phyloP scores from a whole-genome alignment of 2,113 vertebrate species.

The Morone saxatilis region DNA sequence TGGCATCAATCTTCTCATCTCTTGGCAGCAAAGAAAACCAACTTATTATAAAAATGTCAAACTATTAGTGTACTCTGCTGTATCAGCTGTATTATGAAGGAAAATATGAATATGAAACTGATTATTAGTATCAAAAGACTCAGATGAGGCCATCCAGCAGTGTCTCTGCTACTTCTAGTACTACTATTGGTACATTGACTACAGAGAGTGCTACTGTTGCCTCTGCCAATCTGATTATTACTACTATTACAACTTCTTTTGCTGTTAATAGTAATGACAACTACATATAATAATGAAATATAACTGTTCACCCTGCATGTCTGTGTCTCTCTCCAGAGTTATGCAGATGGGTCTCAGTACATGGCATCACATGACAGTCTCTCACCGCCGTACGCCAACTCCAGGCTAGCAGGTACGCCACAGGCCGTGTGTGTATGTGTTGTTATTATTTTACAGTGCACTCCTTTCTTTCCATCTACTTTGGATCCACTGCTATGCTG shows the following conservation, averaged over 20 bases:
- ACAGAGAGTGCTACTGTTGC: neutral
- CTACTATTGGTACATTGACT: neutral
- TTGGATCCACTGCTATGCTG: constrained; percentile 10
- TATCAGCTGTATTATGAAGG: neutral
- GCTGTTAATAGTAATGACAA: neutral
- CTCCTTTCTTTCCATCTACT: constrained; percentile 14
- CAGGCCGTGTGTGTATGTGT: constrained; percentile 9
- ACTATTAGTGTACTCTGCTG: neutral
- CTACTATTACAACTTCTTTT: neutral
- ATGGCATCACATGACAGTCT: constrained; percentile 93
- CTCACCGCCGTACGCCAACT: constrained; percentile 94
- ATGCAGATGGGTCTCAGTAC: constrained; percentile 93
- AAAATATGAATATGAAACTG: neutral
- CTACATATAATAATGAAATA: neutral
- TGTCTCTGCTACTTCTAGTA: neutral
- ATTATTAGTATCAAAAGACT: neutral
- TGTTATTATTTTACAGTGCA: neutral
- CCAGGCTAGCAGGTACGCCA: constrained; percentile 92
- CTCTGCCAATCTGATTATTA: neutral
- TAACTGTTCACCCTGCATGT: neutral
- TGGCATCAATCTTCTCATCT: neutral
- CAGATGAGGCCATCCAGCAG: neutral
- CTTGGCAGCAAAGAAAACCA: neutral
- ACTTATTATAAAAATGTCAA: neutral
- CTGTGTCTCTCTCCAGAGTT: constrained; percentile 84